These are phyloP conservation scores for Caradrina clavipalpis DNA, from an alignment of 2,888 invertebrate genomes.

Conservation along the genomic window DNA sequence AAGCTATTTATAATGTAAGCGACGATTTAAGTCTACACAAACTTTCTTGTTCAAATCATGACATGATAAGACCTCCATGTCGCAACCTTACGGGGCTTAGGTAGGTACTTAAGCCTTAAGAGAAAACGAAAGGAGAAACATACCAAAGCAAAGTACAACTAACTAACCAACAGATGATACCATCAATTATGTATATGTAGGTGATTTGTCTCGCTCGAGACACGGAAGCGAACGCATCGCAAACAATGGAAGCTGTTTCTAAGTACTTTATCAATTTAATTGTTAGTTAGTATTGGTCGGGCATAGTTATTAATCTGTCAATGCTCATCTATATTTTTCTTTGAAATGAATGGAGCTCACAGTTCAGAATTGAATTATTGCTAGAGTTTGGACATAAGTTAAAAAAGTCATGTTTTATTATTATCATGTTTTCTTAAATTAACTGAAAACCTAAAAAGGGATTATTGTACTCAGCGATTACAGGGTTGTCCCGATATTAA, in stretches of 20 bases:
- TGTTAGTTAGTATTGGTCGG: constrained; percentile 19
- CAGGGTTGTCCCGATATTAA: too few species aligned
- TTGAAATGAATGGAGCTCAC: not conserved
- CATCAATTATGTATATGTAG: constrained; percentile 51
- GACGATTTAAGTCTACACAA: not conserved
- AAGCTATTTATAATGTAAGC: not conserved
- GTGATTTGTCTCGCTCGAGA: constrained; percentile 69
- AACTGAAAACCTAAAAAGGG: too few species aligned
- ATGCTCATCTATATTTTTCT: constrained; percentile 5
- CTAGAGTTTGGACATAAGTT: not conserved
- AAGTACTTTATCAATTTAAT: constrained; percentile 34
- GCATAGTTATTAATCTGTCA: constrained; percentile 25
- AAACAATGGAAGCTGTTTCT: constrained; percentile 59
- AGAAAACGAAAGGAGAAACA: constrained; percentile 41
- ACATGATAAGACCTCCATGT: constrained; percentile 28
- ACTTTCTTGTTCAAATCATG: constrained; percentile 47
- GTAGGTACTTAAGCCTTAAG: constrained; percentile 13
- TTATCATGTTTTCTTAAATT: too few species aligned
- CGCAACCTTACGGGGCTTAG: constrained; percentile 21
- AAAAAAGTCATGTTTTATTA: too few species aligned
- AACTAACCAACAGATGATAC: constrained; percentile 40
- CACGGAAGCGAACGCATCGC: constrained; percentile 63
- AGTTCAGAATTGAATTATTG: not conserved
- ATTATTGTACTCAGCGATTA: too few species aligned
- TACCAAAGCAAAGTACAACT: not conserved